Percentiles rank a stretch among this genome's conserved stretches.
Conservation (phyloP, 64 coral and sea anemone species). For the Stichodactyla mertensii region DNA sequence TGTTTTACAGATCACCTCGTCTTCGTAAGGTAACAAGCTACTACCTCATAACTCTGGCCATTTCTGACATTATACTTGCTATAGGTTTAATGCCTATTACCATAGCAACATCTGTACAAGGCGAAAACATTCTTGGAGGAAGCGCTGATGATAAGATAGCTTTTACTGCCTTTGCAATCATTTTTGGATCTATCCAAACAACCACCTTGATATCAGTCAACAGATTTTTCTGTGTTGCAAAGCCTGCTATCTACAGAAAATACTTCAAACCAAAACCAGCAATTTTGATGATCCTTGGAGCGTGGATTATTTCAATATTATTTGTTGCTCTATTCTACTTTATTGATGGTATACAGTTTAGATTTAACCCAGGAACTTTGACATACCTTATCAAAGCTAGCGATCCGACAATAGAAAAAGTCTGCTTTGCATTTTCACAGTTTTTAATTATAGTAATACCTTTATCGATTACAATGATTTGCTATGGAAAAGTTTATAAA, state of each 20-base stretch:
- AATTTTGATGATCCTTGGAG: background rate
- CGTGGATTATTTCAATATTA: background rate
- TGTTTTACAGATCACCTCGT: conserved; percentile 40
- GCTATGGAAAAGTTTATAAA: too few relatives aligned
- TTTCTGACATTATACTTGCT: conserved; percentile 32
- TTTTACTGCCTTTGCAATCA: conserved; percentile 14
- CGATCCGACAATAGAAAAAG: too few relatives aligned
- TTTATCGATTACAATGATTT: too few relatives aligned
- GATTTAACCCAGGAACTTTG: too few relatives aligned
- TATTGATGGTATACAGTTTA: too few relatives aligned
- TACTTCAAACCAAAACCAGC: conserved; percentile 26
- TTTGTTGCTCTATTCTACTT: background rate
- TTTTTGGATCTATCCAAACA: conserved; percentile 9
- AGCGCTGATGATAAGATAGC: conserved; percentile 23
- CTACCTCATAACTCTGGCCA: conserved; percentile 30
- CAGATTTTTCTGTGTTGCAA: conserved; percentile 47
- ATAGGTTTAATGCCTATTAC: background rate
- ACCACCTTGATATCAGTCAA: conserved; percentile 35
- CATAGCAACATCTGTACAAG: background rate
- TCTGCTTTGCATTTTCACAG: too few relatives aligned
- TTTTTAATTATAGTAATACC: too few relatives aligned
- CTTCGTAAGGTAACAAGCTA: conserved; percentile 40
- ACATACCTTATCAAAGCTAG: too few relatives aligned
- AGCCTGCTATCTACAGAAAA: conserved; percentile 20
- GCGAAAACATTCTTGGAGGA: background rate